phyloP scores from a whole-genome alignment of 1,140 invertebrate species.

The Zaprionus tsacasi region DNA sequence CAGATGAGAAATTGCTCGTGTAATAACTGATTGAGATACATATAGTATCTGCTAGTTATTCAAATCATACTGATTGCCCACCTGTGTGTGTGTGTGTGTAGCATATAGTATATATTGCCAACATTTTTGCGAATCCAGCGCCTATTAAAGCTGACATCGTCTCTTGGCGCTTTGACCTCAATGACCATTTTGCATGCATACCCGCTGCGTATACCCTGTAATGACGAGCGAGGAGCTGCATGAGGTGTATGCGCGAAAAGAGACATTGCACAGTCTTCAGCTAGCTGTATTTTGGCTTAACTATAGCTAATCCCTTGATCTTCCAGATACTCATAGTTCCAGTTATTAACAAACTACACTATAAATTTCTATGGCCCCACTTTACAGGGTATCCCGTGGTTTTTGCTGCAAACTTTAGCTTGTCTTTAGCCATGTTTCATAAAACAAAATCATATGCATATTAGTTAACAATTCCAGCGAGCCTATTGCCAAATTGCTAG shows the following conservation, averaged over 20 bases:
- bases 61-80: conserved; percentile 12
- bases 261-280: not conserved
- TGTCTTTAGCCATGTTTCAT: conserved; percentile 5
- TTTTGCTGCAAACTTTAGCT: too few species aligned
- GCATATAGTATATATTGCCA: conserved; percentile 25
- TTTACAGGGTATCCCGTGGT: not conserved
- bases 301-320: not conserved
- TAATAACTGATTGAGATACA: not conserved
- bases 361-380: not conserved
- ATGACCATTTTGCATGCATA: conserved; percentile 38
- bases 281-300: not conserved
- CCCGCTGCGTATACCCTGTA: conserved; percentile 21
- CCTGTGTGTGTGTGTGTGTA: not conserved
- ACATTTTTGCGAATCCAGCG: conserved; percentile 14
- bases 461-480: conserved; percentile 23
- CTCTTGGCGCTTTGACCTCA: conserved; percentile 44
- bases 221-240: not conserved
- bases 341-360: not conserved
- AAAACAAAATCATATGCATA: conserved; percentile 38
- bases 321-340: not conserved
- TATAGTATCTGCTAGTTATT: conserved; percentile 8
- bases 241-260: not conserved
- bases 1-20: not conserved
- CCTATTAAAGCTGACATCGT: conserved; percentile 30
- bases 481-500: conserved; percentile 20